These are phyloP conservation scores for Ciconia nigra DNA, from an alignment of 2,797 vertebrate genomes.

Conservation along the genomic window DNA sequence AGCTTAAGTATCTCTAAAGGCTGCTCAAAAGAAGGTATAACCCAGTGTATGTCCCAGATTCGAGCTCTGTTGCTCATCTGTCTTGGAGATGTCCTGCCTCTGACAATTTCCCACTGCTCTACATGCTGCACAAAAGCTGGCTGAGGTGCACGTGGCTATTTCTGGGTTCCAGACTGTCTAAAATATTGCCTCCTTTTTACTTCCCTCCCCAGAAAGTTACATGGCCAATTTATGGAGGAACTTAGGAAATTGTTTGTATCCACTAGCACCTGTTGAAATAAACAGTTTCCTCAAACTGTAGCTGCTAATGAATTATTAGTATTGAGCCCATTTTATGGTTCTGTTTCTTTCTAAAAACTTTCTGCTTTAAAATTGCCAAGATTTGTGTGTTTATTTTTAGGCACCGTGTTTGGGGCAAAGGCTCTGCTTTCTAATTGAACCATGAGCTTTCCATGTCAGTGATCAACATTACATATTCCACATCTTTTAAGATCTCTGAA, in stretches of 20 bases:
- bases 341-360: background rate
- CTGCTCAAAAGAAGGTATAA: background rate
- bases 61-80: background rate
- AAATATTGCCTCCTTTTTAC: background rate
- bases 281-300: background rate
- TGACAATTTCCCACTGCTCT: background rate
- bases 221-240: background rate
- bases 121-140: background rate
- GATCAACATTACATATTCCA: background rate
- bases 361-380: background rate
- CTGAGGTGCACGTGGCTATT: background rate
- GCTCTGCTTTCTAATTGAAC: slow-evolving; percentile 2
- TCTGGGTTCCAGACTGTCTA: background rate
- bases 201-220: background rate
- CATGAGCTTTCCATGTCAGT: background rate
- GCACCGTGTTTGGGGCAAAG: background rate
- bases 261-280: slow-evolving; percentile 19
- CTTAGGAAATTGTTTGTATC: background rate
- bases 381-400: background rate
- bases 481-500: background rate
- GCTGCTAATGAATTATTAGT: background rate
- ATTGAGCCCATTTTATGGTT: background rate
- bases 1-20: background rate
- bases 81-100: background rate
- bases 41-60: background rate